phyloP scores from a whole-genome alignment of 1,140 invertebrate genomes.

The Ceratina calcarata region DNA sequence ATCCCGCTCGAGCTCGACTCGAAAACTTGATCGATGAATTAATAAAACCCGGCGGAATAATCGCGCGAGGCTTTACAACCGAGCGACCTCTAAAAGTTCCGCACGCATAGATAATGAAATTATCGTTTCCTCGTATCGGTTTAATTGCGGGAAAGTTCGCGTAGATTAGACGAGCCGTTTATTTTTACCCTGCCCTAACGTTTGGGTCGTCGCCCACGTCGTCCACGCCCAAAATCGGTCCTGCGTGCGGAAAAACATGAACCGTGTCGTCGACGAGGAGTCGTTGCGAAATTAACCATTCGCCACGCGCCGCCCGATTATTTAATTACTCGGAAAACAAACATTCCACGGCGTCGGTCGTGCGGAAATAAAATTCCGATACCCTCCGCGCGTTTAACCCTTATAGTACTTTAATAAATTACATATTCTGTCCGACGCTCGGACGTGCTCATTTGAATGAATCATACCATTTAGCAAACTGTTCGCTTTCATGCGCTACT shows the following conservation, averaged over 20 bases:
- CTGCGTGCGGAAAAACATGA: background rate
- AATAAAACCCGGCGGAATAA: no score
- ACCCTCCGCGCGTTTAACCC: background rate
- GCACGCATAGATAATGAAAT: no score
- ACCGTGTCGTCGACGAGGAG: no score
- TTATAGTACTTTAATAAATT: background rate
- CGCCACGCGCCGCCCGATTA: background rate
- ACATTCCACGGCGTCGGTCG: background rate
- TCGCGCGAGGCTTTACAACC: no score
- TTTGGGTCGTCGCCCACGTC: constrained; percentile 32
- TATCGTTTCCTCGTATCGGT: no score
- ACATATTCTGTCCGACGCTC: background rate
- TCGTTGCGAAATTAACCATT: constrained; percentile 5
- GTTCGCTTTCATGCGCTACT: no score
- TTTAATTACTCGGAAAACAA: constrained; percentile 13
- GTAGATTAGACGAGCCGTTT: constrained; percentile 13
- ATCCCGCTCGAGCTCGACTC: no score
- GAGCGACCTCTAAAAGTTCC: no score
- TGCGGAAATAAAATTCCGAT: background rate
- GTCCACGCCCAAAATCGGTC: constrained; percentile 28
- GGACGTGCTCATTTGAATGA: no score
- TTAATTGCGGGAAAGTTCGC: background rate
- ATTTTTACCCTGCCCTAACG: constrained; percentile 28
- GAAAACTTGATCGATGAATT: no score
- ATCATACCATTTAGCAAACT: no score